These are phyloP conservation scores for Poecilobothrus nobilitatus DNA, from an alignment of 2,888 invertebrate species.

Conservation along the genomic window DNA sequence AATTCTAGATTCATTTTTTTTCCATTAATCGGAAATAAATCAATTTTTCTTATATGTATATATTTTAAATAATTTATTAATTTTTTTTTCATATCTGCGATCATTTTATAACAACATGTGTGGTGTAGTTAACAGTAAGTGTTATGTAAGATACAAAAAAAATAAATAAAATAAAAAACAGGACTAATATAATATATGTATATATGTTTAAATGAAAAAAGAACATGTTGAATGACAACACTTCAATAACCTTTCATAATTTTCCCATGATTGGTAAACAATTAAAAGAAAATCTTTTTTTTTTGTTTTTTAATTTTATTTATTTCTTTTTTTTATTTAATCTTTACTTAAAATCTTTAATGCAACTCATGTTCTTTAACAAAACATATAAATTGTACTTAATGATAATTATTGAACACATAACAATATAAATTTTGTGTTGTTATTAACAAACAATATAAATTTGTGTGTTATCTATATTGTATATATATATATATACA, in stretches of 20 bases:
- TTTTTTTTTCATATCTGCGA: neutral
- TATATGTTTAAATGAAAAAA: no score
- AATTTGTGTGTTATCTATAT: no score
- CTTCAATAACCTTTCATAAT: slow-evolving; percentile 3
- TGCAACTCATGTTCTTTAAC: neutral
- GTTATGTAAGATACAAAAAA: neutral
- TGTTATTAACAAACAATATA: no score
- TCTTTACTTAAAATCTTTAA: neutral
- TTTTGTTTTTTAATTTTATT: neutral
- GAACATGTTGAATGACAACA: slow-evolving; percentile 3
- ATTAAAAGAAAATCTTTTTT: neutral
- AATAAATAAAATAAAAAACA: neutral
- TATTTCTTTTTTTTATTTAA: neutral
- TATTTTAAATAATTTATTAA: neutral
- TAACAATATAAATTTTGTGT: no score
- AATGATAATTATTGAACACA: no score
- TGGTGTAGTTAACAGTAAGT: neutral
- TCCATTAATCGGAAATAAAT: no score
- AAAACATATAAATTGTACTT: no score
- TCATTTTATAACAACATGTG: neutral
- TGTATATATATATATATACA: no score
- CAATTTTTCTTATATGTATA: no score
- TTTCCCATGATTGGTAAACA: slow-evolving; percentile 3
- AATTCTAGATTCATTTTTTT: no score
- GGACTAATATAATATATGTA: neutral